Percentiles rank a stretch among this genome's conserved stretches.
These are phyloP conservation scores for Anas capensis DNA, from an alignment of 2,797 vertebrate species.

Conservation along the genomic window DNA sequence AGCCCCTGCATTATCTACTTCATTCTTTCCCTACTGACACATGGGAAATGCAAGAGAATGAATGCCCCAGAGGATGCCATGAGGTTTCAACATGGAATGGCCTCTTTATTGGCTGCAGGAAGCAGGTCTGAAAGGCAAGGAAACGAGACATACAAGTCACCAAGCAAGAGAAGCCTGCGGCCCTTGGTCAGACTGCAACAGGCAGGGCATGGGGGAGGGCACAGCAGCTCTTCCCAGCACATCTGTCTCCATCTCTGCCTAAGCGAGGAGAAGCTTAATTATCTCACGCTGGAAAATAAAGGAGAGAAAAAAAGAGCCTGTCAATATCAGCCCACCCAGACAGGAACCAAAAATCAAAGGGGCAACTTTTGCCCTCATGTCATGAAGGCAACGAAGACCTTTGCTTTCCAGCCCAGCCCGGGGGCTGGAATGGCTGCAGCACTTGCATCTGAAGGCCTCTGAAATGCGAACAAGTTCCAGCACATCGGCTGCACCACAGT, in stretches of 20 bases:
- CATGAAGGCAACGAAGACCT: accelerated
- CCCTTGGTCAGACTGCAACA: background rate
- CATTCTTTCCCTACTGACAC: background rate
- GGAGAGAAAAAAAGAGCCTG: background rate
- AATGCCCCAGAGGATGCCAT: background rate
- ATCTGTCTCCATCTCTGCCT: slow-evolving; percentile 55
- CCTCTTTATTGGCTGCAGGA: slow-evolving; percentile 51
- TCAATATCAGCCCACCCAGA: slow-evolving; percentile 6
- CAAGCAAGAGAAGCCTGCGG: background rate
- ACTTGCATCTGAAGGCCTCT: background rate
- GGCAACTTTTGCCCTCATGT: background rate
- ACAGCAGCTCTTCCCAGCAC: slow-evolving; percentile 51
- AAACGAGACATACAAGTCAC: background rate
- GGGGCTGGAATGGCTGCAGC: background rate
- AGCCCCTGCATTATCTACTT: background rate
- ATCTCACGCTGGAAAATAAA: slow-evolving; percentile 77
- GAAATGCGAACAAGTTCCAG: background rate
- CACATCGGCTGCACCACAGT: background rate
- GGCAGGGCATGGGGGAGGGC: background rate
- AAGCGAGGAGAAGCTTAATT: slow-evolving; percentile 53
- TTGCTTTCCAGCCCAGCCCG: background rate
- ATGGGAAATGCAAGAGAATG: background rate
- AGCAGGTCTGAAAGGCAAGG: background rate
- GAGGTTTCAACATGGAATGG: slow-evolving; percentile 10
- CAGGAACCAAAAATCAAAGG: background rate